Percentiles rank a stretch among this genome's conserved stretches.
Conservation (phyloP, 2,888 invertebrate genomes). For the Chaetogeoica ovagalla region DNA sequence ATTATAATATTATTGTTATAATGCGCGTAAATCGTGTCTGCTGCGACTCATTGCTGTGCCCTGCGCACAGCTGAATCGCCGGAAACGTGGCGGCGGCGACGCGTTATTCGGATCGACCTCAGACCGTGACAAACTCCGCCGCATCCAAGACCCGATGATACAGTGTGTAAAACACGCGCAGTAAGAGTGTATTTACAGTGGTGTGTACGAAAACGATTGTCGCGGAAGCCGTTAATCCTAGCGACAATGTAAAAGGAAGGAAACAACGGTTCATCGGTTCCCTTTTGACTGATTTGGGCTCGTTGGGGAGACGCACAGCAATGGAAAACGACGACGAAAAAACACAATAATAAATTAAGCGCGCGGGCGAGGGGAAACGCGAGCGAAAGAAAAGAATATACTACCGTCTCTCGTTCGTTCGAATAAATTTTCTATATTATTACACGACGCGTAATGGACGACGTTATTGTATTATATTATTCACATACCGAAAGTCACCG, state of each 20-base stretch:
- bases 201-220: conserved; percentile 19
- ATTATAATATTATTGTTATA: too few species aligned
- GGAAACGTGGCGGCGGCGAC: conserved; percentile 25
- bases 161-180: background rate
- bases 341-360: conserved; percentile 29
- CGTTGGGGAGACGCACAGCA: conserved; percentile 17
- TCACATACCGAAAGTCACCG: too few species aligned
- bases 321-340: background rate
- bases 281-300: conserved; percentile 51
- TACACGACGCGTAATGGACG: background rate
- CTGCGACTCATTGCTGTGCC: background rate
- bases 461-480: background rate
- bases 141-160: conserved; percentile 3
- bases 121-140: conserved; percentile 41
- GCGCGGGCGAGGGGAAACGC: conserved; percentile 11
- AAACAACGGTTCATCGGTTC: conserved; percentile 53
- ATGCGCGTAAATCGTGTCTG: too few species aligned
- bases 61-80: background rate
- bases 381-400: conserved; percentile 35
- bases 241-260: conserved; percentile 52
- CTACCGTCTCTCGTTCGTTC: background rate
- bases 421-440: background rate
- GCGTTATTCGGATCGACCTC: conserved; percentile 5
- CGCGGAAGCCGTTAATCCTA: conserved; percentile 51
- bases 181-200: too few species aligned